A percentile compares a stretch with the other conserved stretches of the same genome.
Conservation (phyloP, 1,140 invertebrate genomes). For the Vanessa tameamea region DNA sequence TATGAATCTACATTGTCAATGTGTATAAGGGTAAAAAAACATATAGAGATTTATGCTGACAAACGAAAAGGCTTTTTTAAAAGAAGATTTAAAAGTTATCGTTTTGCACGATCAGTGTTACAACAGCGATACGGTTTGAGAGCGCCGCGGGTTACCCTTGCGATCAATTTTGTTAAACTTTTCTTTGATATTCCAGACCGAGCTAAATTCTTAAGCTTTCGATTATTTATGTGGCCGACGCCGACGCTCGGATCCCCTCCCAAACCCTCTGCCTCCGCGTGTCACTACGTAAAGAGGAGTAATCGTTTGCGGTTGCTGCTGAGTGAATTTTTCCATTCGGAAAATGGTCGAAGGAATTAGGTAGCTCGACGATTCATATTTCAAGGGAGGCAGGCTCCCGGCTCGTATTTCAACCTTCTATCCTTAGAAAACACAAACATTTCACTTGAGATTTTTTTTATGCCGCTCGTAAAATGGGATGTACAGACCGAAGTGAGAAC, state of each 20-base stretch:
- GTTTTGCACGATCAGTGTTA: conserved; percentile 15
- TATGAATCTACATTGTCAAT: too few relatives aligned
- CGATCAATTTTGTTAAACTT: conserved; percentile 53
- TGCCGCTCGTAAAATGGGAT: conserved; percentile 17
- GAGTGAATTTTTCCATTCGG: conserved; percentile 72
- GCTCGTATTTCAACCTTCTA: conserved; percentile 21
- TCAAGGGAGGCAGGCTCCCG: conserved; percentile 17
- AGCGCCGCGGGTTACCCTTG: conserved; percentile 27
- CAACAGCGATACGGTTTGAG: neutral
- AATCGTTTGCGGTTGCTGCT: conserved; percentile 65
- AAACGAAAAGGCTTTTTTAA: neutral
- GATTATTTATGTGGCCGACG: conserved; percentile 64
- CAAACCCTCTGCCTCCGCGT: conserved; percentile 42
- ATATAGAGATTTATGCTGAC: neutral
- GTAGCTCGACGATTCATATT: conserved; percentile 61
- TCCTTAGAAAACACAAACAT: conserved; percentile 16
- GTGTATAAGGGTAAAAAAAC: neutral
- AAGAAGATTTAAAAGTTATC: conserved; percentile 9
- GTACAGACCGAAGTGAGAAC: conserved; percentile 5
- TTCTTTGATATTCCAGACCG: conserved; percentile 48
- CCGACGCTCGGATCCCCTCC: conserved; percentile 36
- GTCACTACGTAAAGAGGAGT: conserved; percentile 69
- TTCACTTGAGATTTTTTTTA: conserved; percentile 24
- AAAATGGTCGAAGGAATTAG: conserved; percentile 67
- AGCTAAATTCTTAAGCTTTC: conserved; percentile 58